Percentiles rank a stretch among this genome's conserved stretches.
phyloP scores from a whole-genome alignment of 2,888 invertebrate species.

The Netelia melanura region DNA sequence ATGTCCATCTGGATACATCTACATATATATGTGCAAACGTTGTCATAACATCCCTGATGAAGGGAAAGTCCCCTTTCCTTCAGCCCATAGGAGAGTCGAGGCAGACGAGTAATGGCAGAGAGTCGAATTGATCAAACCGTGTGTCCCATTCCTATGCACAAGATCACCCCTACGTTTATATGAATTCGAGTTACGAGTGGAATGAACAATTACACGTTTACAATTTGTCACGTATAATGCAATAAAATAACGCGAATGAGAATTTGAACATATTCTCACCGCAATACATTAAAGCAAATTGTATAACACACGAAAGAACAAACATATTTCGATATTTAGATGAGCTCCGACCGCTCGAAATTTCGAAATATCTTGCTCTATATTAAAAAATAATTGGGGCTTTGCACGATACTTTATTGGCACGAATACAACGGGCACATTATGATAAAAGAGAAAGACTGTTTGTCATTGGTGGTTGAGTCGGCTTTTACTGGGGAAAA shows the following conservation, averaged over 20 bases:
- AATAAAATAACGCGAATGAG: not conserved
- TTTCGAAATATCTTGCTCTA: no score
- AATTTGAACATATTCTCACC: not conserved
- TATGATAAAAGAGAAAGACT: no score
- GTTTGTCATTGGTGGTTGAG: no score
- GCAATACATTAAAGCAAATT: no score
- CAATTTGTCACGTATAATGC: not conserved
- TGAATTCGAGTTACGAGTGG: conserved; percentile 1
- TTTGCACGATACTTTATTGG: no score
- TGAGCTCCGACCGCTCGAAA: no score
- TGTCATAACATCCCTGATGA: conserved; percentile 48
- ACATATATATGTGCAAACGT: conserved; percentile 15
- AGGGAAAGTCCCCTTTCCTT: conserved; percentile 11
- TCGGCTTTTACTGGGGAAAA: no score
- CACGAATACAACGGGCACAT: no score
- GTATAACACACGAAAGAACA: no score
- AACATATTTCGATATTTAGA: no score
- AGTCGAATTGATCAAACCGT: conserved; percentile 64
- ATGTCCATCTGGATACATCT: conserved; percentile 5
- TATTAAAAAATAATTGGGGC: no score
- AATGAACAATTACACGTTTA: not conserved
- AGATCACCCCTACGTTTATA: conserved; percentile 18
- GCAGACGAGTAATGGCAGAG: conserved; percentile 45
- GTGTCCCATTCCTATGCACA: conserved; percentile 20
- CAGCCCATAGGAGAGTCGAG: conserved; percentile 5